Conservation (phyloP, 2,113 vertebrate species). For the Anseranas semipalmata region DNA sequence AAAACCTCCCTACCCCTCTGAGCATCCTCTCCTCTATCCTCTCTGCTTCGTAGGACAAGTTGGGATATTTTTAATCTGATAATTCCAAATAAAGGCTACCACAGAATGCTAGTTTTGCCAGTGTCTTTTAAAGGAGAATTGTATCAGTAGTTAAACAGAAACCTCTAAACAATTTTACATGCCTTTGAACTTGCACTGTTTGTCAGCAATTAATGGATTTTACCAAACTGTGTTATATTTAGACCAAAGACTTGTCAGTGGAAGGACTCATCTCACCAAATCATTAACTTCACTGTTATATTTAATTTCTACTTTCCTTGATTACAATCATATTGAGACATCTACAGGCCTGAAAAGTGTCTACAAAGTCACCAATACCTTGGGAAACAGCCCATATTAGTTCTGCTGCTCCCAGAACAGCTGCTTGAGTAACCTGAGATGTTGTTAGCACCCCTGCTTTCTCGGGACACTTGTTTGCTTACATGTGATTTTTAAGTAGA, state of each 20-base stretch:
- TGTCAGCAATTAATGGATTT: background rate
- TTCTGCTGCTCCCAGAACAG: slow-evolving; percentile 19
- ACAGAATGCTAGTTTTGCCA: background rate
- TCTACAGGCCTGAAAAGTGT: background rate
- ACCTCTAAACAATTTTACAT: background rate
- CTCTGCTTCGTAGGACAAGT: background rate
- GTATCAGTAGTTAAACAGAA: background rate
- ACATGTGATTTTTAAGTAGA: background rate
- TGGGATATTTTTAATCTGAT: background rate
- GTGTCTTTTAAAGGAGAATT: background rate
- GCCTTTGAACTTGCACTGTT: background rate
- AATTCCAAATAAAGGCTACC: background rate
- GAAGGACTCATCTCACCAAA: background rate
- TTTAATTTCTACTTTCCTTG: background rate
- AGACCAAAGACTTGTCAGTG: background rate
- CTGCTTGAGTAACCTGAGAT: background rate
- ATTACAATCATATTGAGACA: background rate
- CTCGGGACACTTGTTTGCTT: background rate
- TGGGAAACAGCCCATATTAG: background rate
- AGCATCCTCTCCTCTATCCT: background rate
- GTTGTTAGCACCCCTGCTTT: background rate
- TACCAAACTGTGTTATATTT: background rate
- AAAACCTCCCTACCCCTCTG: background rate
- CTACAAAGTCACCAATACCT: background rate
- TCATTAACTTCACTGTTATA: background rate